Evolutionary conservation across 2,888 invertebrate species (phyloP).

Genomic region (Seladonia tumulorum): DNA sequence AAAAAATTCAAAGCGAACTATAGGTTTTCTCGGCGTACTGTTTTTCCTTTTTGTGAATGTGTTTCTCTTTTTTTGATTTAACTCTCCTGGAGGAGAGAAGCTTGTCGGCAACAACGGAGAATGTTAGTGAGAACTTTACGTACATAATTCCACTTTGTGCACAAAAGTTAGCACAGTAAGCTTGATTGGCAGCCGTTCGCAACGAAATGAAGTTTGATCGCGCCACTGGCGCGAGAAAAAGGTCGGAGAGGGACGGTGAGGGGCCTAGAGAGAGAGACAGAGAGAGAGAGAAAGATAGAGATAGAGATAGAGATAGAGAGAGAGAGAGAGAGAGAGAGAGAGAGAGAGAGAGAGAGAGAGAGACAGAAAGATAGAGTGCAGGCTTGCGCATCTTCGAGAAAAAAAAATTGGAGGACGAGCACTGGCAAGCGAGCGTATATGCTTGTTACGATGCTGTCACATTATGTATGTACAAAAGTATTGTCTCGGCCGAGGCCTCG

Average conservation of each 20-base stretch:
- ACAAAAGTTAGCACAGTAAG: constrained; percentile 74
- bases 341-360: not conserved
- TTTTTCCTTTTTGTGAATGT: not conserved
- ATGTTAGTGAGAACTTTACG: constrained; percentile 72
- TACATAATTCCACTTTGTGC: constrained; percentile 74
- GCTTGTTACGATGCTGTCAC: constrained; percentile 30
- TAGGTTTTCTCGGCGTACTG: constrained; percentile 16
- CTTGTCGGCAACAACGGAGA: constrained; percentile 43
- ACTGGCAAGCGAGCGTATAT: constrained; percentile 26
- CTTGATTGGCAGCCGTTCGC: constrained; percentile 73
- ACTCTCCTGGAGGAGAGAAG: constrained; percentile 58
- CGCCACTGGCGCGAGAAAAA: constrained; percentile 55
- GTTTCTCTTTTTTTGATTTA: not conserved
- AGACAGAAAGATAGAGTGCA: not conserved
- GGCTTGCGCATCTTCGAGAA: constrained; percentile 52
- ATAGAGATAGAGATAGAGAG: not conserved
- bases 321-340: not conserved
- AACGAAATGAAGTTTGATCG: constrained; percentile 71
- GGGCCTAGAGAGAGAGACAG: not conserved
- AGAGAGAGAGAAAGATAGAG: not conserved
- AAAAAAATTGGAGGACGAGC: constrained; percentile 38
- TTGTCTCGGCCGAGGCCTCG: constrained; percentile 11
- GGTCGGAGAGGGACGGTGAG: constrained; percentile 19
- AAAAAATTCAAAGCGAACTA: constrained; percentile 69
- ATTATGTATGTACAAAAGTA: constrained; percentile 31